Conservation (phyloP, 2,113 vertebrate species). For the Fulica atra region DNA sequence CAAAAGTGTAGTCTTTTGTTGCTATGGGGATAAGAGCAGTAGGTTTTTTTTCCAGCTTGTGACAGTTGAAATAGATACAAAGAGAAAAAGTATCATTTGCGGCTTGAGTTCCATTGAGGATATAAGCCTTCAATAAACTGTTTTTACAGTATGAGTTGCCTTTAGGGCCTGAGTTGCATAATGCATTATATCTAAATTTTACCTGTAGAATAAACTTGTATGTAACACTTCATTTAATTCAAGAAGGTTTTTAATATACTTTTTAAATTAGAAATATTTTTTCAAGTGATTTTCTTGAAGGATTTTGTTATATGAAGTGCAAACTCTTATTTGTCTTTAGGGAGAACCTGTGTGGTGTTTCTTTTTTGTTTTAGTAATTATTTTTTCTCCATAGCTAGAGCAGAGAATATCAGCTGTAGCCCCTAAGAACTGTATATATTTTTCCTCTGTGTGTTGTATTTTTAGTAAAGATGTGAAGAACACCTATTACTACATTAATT, state of each 20-base stretch:
- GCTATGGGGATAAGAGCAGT: neutral
- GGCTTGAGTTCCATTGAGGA: neutral
- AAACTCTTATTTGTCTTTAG: neutral
- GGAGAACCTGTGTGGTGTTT: neutral
- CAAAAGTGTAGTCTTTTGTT: neutral
- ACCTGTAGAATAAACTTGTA: neutral
- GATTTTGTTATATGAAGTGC: neutral
- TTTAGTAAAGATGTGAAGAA: neutral
- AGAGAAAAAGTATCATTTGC: neutral
- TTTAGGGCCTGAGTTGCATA: neutral
- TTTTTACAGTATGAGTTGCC: neutral
- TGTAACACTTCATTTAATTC: neutral
- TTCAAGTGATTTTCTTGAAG: neutral
- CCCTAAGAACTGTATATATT: neutral
- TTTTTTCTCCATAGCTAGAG: neutral
- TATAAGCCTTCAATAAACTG: neutral
- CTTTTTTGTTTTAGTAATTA: neutral
- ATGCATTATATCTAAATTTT: neutral
- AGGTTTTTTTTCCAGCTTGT: neutral
- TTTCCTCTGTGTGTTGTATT: neutral
- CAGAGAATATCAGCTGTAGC: neutral
- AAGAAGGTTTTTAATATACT: neutral
- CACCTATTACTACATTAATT: neutral
- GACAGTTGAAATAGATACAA: neutral
- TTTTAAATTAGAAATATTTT: neutral